Evolutionary conservation across 2,888 invertebrate genomes (phyloP).

Genomic region (Hyposoter dolosus): DNA sequence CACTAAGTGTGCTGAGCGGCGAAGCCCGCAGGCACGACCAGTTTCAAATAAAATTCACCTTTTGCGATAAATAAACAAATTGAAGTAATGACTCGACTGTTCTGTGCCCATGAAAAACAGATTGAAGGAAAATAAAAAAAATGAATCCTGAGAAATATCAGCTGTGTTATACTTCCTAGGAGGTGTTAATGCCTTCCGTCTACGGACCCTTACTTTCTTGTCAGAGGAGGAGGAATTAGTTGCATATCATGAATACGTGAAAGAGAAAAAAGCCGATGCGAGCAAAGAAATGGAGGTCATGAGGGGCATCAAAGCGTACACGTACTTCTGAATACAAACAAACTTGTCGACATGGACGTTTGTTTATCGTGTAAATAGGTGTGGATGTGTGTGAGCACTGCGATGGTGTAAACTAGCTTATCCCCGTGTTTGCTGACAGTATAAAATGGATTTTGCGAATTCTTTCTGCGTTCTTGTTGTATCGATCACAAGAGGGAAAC

Average conservation of each 20-base stretch:
- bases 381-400: conserved; percentile 8
- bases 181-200: conserved; percentile 52
- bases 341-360: conserved; percentile 1
- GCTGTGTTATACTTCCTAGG: conserved; percentile 23
- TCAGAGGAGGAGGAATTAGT: conserved; percentile 41
- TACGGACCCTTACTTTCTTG: conserved; percentile 11
- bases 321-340: neutral
- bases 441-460: neutral
- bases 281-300: conserved; percentile 56
- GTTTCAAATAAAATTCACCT: too few relatives aligned
- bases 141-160: conserved; percentile 13
- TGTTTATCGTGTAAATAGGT: neutral
- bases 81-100: neutral
- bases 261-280: conserved; percentile 19
- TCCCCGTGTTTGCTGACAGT: conserved; percentile 7
- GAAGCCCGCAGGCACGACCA: too few relatives aligned
- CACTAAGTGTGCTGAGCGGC: too few relatives aligned
- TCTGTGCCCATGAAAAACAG: neutral
- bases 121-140: neutral
- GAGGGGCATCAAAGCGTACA: conserved; percentile 59
- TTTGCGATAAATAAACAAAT: neutral
- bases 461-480: neutral
- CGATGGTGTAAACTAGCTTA: conserved; percentile 4
- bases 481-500: neutral
- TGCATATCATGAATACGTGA: conserved; percentile 45